These are phyloP conservation scores for Emydocephalus ijimae DNA, from an alignment of 2,113 vertebrate species.

Conservation along the genomic window DNA sequence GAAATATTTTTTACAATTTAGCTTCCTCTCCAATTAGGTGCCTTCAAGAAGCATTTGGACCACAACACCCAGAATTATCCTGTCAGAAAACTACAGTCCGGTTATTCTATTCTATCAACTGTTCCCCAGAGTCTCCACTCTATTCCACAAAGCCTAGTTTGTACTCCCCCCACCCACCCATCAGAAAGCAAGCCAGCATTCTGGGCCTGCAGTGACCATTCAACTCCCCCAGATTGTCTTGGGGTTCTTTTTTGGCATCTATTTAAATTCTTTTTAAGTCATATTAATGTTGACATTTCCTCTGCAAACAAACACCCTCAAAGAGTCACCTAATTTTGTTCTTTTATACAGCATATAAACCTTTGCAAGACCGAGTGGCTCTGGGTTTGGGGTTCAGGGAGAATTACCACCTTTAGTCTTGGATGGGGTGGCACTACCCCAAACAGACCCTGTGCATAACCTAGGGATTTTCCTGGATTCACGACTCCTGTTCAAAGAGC, in stretches of 20 bases:
- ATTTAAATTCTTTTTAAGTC: neutral
- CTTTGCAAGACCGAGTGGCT: no score
- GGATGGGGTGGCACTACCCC: no score
- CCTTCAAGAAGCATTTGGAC: no score
- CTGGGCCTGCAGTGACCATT: neutral
- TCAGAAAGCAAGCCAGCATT: neutral
- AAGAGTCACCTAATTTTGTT: neutral
- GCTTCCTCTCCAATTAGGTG: no score
- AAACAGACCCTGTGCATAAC: no score
- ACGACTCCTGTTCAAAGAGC: no score
- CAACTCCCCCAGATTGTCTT: neutral
- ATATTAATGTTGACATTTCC: neutral
- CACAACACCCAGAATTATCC: neutral
- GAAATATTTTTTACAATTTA: no score
- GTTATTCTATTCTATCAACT: neutral
- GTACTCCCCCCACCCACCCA: fast-evolving
- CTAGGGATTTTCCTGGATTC: no score
- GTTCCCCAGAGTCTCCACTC: neutral
- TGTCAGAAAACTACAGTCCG: neutral
- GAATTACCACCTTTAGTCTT: no score
- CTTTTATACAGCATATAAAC: neutral
- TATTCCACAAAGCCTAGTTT: neutral
- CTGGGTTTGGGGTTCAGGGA: no score
- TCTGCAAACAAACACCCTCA: neutral
- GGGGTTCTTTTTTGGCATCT: neutral